Conservation (phyloP, 2,888 invertebrate genomes). For the Drosophila prostipennis region DNA sequence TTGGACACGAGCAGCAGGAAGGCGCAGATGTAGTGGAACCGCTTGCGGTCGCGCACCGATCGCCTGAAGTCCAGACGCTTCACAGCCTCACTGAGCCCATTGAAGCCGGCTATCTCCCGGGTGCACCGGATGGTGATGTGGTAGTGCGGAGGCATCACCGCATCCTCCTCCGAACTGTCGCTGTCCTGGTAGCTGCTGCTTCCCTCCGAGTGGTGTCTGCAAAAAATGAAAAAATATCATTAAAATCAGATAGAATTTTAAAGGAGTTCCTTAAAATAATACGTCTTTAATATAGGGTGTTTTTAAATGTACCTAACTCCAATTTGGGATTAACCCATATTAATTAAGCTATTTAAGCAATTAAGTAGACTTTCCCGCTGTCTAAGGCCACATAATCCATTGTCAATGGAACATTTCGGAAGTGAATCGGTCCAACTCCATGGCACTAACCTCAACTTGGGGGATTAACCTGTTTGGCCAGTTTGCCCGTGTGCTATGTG, state of each 20-base stretch:
- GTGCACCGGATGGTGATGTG: slow-evolving; percentile 96
- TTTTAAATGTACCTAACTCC: too few relatives aligned
- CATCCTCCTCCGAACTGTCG: slow-evolving; percentile 55
- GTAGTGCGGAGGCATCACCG: slow-evolving; percentile 89
- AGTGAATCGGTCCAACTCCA: slow-evolving; percentile 32
- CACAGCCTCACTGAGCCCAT: slow-evolving; percentile 97
- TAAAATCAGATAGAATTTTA: too few relatives aligned
- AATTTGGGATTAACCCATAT: too few relatives aligned
- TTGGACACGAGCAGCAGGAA: slow-evolving; percentile 93
- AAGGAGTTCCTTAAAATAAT: too few relatives aligned
- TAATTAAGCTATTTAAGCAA: too few relatives aligned
- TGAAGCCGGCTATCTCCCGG: slow-evolving; percentile 97
- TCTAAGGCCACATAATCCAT: slow-evolving; percentile 19
- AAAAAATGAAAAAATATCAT: not conserved
- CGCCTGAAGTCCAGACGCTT: slow-evolving; percentile 97
- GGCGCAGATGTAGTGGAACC: slow-evolving; percentile 98
- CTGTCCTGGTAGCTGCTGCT: slow-evolving; percentile 59
- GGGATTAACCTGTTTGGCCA: slow-evolving; percentile 45
- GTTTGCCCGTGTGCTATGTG: slow-evolving; percentile 19
- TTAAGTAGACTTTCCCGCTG: not conserved
- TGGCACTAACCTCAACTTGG: slow-evolving; percentile 14
- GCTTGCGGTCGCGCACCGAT: slow-evolving; percentile 95
- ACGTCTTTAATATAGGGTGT: too few relatives aligned
- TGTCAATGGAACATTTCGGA: slow-evolving; percentile 60
- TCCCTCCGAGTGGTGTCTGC: slow-evolving; percentile 81